phyloP scores from a whole-genome alignment of 2,888 invertebrate genomes.

The Hydrotaea cyrtoneurina region DNA sequence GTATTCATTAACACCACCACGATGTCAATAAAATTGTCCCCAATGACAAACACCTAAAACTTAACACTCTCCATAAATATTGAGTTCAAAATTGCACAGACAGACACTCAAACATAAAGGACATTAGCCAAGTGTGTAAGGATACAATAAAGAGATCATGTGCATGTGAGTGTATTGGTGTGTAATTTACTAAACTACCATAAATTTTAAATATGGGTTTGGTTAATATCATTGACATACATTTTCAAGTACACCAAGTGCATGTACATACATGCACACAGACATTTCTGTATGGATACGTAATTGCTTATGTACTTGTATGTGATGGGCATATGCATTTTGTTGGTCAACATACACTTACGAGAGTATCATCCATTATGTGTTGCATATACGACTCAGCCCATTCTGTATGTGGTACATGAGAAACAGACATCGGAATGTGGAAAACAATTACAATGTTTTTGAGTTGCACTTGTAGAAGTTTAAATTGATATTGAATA shows the following conservation, averaged over 20 bases:
- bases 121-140: neutral
- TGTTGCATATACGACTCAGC: neutral
- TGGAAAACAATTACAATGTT: constrained; percentile 28
- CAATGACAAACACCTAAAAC: constrained; percentile 14
- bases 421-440: constrained; percentile 12
- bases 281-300: too few relatives aligned
- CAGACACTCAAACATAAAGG: neutral
- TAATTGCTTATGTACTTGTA: constrained; percentile 1
- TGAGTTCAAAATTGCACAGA: neutral
- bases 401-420: constrained; percentile 3
- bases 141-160: constrained; percentile 32
- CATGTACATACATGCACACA: neutral
- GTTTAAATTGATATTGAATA: constrained; percentile 30
- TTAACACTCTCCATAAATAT: constrained; percentile 37
- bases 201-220: constrained; percentile 49
- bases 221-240: constrained; percentile 49
- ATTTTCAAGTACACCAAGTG: constrained; percentile 28
- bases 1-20: constrained; percentile 46
- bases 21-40: constrained; percentile 34
- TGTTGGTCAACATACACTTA: neutral
- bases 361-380: neutral
- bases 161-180: constrained; percentile 4
- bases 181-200: constrained; percentile 36
- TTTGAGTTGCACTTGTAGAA: constrained; percentile 8
- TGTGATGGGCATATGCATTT: neutral